Evolutionary conservation across 2,113 vertebrate genomes (phyloP).

Genomic region (Gymnorhina tibicen): DNA sequence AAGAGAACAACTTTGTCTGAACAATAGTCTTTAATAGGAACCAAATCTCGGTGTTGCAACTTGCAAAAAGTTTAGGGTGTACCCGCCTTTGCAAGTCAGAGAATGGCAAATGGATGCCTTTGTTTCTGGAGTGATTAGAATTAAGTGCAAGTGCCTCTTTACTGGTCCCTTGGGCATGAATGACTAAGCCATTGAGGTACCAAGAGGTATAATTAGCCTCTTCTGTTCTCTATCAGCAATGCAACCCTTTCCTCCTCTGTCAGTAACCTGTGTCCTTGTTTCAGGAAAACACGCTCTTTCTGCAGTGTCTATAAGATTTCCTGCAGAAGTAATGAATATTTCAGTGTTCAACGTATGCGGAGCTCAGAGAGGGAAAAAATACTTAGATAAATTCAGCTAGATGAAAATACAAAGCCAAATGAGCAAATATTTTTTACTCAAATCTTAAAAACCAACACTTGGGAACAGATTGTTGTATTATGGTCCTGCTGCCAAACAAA

Average conservation of each 20-base stretch:
- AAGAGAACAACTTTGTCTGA: neutral
- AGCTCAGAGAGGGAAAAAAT: neutral
- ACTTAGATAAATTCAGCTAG: neutral
- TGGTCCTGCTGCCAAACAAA: neutral
- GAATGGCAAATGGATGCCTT: neutral
- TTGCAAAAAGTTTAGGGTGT: neutral
- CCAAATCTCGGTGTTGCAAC: neutral
- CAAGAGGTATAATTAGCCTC: neutral
- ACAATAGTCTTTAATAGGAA: neutral
- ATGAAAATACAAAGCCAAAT: neutral
- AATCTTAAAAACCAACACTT: neutral
- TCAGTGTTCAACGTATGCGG: neutral
- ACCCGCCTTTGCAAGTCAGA: neutral
- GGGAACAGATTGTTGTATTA: neutral
- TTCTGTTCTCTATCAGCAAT: neutral
- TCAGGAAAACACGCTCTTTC: neutral
- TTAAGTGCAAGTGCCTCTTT: neutral
- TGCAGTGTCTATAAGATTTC: neutral
- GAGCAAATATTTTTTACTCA: neutral
- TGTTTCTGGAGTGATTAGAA: neutral
- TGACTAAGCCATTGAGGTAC: neutral
- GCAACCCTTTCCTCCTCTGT: neutral
- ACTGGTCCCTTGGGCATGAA: neutral
- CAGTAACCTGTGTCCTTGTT: neutral
- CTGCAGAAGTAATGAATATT: neutral